Evolutionary conservation across 1,140 invertebrate genomes (phyloP).

Genomic region (Achroia grisella): DNA sequence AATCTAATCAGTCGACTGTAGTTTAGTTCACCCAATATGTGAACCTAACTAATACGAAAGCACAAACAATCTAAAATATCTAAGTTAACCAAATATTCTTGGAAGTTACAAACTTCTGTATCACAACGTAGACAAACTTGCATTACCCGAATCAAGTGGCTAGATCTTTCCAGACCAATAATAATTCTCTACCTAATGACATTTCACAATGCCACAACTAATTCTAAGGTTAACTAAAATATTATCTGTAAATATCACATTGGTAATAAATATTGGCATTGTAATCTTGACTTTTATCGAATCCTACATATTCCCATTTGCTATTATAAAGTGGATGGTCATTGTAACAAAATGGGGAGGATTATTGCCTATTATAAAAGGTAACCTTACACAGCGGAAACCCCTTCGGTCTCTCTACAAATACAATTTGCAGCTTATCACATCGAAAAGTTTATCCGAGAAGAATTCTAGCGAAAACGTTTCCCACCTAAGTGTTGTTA

Average conservation of each 20-base stretch:
- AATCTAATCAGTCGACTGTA: too few relatives aligned
- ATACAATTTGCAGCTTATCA: constrained; percentile 17
- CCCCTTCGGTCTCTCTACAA: constrained; percentile 10
- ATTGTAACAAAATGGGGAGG: constrained; percentile 17
- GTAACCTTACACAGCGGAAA: background rate
- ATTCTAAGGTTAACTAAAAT: background rate
- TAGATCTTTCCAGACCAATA: too few relatives aligned
- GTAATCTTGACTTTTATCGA: constrained; percentile 19
- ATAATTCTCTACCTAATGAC: too few relatives aligned
- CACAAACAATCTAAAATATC: too few relatives aligned
- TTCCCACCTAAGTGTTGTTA: constrained; percentile 17
- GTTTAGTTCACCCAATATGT: too few relatives aligned
- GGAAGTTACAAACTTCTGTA: too few relatives aligned
- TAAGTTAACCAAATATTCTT: too few relatives aligned
- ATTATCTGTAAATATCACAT: constrained; percentile 2
- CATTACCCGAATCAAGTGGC: too few relatives aligned
- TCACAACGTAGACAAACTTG: too few relatives aligned
- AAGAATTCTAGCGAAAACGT: background rate
- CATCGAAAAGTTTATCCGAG: background rate
- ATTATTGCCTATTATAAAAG: background rate
- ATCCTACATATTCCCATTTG: constrained; percentile 22
- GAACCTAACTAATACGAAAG: too few relatives aligned
- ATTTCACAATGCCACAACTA: too few relatives aligned
- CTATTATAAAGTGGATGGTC: constrained; percentile 25
- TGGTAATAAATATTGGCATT: constrained; percentile 16